Conservation (phyloP, 2,888 invertebrate species). For the Drosophila anceps region DNA sequence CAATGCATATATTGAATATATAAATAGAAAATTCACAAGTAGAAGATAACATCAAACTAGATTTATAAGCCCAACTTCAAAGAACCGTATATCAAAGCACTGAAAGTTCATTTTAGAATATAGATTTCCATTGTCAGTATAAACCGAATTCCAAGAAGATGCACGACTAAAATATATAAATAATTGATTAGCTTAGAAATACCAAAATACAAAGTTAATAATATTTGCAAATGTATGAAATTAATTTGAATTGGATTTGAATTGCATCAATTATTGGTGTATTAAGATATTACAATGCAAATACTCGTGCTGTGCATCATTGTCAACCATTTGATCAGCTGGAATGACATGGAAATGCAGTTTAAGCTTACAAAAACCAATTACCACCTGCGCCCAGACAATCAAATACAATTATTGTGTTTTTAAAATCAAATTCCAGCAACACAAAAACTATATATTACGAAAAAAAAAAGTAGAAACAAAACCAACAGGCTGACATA, state of each 20-base stretch:
- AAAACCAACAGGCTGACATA: conserved; percentile 28
- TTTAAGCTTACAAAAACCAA: conserved; percentile 7
- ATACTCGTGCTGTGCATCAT: not conserved
- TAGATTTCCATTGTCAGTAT: not conserved
- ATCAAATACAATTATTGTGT: conserved; percentile 33
- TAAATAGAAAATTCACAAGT: too few species aligned
- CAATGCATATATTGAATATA: too few species aligned
- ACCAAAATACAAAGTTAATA: not conserved
- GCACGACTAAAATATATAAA: not conserved
- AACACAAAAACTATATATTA: conserved; percentile 8
- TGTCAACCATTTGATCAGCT: conserved; percentile 4
- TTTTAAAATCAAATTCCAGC: conserved; percentile 20
- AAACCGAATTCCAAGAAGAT: not conserved
- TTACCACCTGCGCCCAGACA: conserved; percentile 27
- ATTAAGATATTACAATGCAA: not conserved
- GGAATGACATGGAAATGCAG: conserved; percentile 23
- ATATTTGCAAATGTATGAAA: not conserved
- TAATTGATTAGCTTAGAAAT: not conserved
- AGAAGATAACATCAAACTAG: too few species aligned
- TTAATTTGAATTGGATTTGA: not conserved
- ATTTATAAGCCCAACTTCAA: not conserved
- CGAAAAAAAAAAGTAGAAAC: conserved; percentile 4
- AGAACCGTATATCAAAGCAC: not conserved
- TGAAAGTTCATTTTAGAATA: not conserved
- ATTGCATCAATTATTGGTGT: not conserved